Conservation (phyloP, 2,797 vertebrate genomes). For the Sciaenops ocellatus region DNA sequence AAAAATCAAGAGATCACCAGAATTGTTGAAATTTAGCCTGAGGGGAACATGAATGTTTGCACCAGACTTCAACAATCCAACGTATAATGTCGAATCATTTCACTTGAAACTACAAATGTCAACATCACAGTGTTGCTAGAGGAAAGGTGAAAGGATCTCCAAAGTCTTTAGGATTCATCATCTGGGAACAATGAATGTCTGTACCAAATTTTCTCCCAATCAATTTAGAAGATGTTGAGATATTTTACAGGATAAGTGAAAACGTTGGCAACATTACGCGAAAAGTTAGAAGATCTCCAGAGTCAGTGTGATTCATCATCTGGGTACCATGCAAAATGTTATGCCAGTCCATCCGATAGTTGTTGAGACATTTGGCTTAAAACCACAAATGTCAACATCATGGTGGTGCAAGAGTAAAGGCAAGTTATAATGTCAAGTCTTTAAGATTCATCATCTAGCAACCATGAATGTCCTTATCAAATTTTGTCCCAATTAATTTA, state of each 20-base stretch:
- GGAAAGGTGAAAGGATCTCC: not conserved
- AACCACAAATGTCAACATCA: not conserved
- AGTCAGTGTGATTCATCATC: not conserved
- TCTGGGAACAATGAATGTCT: not conserved
- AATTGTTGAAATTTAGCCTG: not conserved
- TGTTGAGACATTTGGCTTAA: not conserved
- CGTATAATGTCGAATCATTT: not conserved
- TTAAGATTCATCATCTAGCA: too few relatives aligned
- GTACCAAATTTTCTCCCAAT: not conserved
- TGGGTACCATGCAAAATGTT: not conserved
- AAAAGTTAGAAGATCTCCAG: not conserved
- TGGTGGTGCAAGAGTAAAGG: not conserved
- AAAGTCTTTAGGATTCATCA: constrained; percentile 1
- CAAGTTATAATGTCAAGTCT: too few relatives aligned
- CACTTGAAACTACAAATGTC: not conserved
- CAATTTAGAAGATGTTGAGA: too few relatives aligned
- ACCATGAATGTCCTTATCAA: too few relatives aligned
- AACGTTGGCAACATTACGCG: too few relatives aligned
- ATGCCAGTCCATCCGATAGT: not conserved
- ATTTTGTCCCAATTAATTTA: too few relatives aligned
- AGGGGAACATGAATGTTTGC: not conserved
- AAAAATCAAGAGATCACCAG: not conserved
- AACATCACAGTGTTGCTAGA: not conserved
- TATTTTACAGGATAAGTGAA: not conserved
- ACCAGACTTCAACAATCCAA: not conserved